These are phyloP conservation scores for Tylochromis polylepis DNA, from an alignment of 2,113 vertebrate genomes.

Conservation along the genomic window DNA sequence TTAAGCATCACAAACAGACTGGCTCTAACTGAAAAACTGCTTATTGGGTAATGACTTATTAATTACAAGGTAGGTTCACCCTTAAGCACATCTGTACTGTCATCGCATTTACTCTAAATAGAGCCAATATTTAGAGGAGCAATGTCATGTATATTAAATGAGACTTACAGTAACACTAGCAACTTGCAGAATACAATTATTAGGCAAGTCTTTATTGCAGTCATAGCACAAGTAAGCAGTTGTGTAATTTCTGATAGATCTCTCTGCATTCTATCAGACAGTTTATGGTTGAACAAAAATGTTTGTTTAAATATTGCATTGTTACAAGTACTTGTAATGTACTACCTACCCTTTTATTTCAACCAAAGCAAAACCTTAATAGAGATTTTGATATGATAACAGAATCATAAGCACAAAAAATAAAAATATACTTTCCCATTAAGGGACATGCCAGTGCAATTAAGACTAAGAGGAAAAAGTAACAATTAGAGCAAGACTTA, in stretches of 20 bases:
- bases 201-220: neutral
- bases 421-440: neutral
- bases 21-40: neutral
- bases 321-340: neutral
- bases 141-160: neutral
- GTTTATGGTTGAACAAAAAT: neutral
- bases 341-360: neutral
- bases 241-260: neutral
- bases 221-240: neutral
- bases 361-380: neutral
- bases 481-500: neutral
- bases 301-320: accelerated
- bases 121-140: neutral
- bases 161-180: neutral
- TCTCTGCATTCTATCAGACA: neutral
- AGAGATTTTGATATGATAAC: neutral
- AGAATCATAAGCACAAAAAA: neutral
- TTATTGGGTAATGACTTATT: too few species aligned
- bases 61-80: neutral
- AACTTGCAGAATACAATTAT: neutral
- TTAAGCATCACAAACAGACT: neutral
- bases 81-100: neutral
- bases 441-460: neutral
- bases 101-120: neutral
- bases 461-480: neutral